Conservation (phyloP, 2,888 invertebrate genomes). For the Oligia fasciuncula region DNA sequence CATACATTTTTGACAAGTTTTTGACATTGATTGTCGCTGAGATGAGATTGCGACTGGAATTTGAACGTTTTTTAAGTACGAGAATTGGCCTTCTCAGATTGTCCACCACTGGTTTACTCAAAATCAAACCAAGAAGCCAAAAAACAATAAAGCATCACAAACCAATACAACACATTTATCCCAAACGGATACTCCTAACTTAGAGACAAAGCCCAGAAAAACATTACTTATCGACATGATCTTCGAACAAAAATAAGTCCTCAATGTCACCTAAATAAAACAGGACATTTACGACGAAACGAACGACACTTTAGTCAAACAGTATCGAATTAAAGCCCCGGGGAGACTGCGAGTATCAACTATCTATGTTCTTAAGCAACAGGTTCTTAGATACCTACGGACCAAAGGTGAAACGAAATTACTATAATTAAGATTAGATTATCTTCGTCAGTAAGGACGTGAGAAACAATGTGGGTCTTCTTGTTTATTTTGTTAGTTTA, state of each 20-base stretch:
- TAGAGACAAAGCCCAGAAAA: slow-evolving; percentile 12
- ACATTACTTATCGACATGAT: slow-evolving; percentile 42
- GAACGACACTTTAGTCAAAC: slow-evolving; percentile 75
- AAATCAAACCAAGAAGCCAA: background rate
- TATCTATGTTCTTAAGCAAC: slow-evolving; percentile 77
- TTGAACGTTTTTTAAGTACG: too few species aligned
- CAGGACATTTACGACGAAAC: slow-evolving; percentile 54
- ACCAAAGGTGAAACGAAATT: slow-evolving; percentile 61
- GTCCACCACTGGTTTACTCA: background rate
- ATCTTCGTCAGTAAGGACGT: slow-evolving; percentile 28
- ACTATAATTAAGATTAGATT: slow-evolving; percentile 53
- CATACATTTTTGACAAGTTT: too few species aligned
- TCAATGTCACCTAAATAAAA: slow-evolving; percentile 57
- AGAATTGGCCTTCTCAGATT: too few species aligned
- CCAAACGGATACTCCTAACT: background rate
- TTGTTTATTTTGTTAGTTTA: too few species aligned
- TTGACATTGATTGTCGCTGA: too few species aligned
- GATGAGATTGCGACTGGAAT: too few species aligned
- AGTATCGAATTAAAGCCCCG: slow-evolving; percentile 78
- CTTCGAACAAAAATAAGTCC: slow-evolving; percentile 37
- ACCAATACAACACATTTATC: slow-evolving; percentile 9
- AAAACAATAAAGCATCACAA: background rate
- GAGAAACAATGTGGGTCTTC: slow-evolving; percentile 5
- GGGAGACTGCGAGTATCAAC: slow-evolving; percentile 67
- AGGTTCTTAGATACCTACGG: slow-evolving; percentile 79